Evolutionary conservation across 2,113 vertebrate species (phyloP), one percentile per base, ranked within the genome.

Genomic region (Corythornis cristatus): DNA sequence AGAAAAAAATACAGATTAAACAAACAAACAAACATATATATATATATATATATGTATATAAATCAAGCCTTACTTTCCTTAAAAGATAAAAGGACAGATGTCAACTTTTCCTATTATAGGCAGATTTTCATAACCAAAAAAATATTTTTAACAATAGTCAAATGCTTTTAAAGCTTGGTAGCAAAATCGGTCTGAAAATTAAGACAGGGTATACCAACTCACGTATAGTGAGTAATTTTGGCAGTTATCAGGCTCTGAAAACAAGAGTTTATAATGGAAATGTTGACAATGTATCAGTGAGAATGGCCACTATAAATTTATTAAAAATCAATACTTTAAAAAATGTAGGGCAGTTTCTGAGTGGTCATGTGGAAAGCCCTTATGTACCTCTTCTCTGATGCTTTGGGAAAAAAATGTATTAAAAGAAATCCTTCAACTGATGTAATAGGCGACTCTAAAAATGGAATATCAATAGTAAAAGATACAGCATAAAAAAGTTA

Each of bases 301-400:
- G 77, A 94, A 95, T 29, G 35, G 42, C 2, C 33, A 87, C 65
- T 97, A 97, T 96, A 97, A 98, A 96, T 89, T 78, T 93, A 95
- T 89, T 94, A 79, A 77, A 87, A 77, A 91, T 97, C 74, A 98
- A 98, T 98, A 97, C 97, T 98, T 97, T 97, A 83, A 92, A 82
- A 85, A 43, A 97, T 93, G 97, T 57, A 70, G 65, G 11, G 90
- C 89, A 85, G n/a, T 29, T 74, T 72, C 72, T 51, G 68, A 74
- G 17, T 58, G 80, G 18, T 22, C 93, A 87, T 37, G 7, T 10
- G 28, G 18, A 93, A 93, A 86, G 60, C 46, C 87, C 58, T 90
- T 53, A 53, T 4, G 53, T 58, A 84, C 16, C 67, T 77, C 31
- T 85, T 40, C 93, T 88, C 91, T 81, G 65, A 84, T 72, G 51